Evolutionary conservation across 2,113 vertebrate species (phyloP).

Genomic region (Heterocephalus glaber): DNA sequence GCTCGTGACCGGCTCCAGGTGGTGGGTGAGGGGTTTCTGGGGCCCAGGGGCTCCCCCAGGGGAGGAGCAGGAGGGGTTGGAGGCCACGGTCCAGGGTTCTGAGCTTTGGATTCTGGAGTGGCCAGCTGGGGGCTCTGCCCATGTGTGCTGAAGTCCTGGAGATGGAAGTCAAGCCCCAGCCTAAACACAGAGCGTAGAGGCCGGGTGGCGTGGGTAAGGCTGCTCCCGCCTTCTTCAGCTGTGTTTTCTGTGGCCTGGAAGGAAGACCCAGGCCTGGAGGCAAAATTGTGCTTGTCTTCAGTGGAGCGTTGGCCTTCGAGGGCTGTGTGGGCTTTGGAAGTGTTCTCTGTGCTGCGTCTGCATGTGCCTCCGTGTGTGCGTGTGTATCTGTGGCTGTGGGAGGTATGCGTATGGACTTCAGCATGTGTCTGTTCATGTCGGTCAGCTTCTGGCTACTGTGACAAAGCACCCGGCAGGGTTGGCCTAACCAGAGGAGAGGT

Average conservation of each 20-base stretch:
- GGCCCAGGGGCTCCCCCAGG: background rate
- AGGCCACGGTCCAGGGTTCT: background rate
- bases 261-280: background rate
- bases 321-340: background rate
- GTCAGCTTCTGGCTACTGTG: background rate
- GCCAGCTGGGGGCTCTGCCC: background rate
- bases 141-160: background rate
- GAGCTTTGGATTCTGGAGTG: background rate
- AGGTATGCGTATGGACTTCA: accelerated
- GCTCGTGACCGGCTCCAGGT: too few species aligned
- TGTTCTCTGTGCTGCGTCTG: background rate
- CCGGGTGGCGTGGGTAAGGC: background rate
- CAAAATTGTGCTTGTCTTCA: background rate
- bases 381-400: background rate
- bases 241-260: background rate
- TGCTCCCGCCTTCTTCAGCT: background rate
- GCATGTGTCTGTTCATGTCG: background rate
- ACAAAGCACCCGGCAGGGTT: background rate
- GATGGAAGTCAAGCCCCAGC: background rate
- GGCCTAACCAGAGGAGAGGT: background rate
- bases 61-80: background rate
- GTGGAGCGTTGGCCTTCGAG: accelerated
- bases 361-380: background rate
- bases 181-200: background rate
- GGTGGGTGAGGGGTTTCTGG: background rate